Evolutionary conservation across 2,888 invertebrate species (phyloP).

Genomic region (Drosophila neonasuta): DNA sequence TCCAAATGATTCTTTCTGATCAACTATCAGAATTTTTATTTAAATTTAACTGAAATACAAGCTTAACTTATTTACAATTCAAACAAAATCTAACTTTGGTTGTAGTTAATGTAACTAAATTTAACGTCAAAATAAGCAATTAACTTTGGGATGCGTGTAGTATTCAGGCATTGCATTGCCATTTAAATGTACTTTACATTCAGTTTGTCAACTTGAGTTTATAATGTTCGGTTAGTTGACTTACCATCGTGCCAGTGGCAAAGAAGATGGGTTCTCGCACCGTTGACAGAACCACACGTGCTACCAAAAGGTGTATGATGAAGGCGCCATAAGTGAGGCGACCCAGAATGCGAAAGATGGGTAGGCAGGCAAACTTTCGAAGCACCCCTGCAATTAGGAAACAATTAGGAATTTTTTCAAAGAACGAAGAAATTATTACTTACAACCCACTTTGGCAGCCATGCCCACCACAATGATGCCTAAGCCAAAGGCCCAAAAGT

Average conservation of each 20-base stretch:
- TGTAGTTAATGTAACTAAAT: too few species aligned
- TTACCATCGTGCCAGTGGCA: constrained; percentile 77
- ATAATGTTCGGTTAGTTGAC: neutral
- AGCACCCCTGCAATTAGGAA: constrained; percentile 63
- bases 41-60: too few species aligned
- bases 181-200: neutral
- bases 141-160: too few species aligned
- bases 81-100: too few species aligned
- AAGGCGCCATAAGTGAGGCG: constrained; percentile 80
- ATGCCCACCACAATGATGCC: constrained; percentile 77
- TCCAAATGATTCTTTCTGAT: too few species aligned
- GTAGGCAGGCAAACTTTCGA: constrained; percentile 75
- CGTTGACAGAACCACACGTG: constrained; percentile 69
- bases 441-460: constrained; percentile 80
- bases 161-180: too few species aligned
- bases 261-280: constrained; percentile 76
- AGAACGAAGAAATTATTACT: constrained; percentile 39
- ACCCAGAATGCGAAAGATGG: constrained; percentile 78
- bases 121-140: too few species aligned
- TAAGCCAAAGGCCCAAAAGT: constrained; percentile 80
- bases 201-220: neutral
- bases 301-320: constrained; percentile 73
- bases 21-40: too few species aligned
- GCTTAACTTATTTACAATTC: too few species aligned
- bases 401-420: too few species aligned